Base-by-base conservation (phyloP, 2,113 vertebrate genomes). In the Pelobates fuscus region DNA sequence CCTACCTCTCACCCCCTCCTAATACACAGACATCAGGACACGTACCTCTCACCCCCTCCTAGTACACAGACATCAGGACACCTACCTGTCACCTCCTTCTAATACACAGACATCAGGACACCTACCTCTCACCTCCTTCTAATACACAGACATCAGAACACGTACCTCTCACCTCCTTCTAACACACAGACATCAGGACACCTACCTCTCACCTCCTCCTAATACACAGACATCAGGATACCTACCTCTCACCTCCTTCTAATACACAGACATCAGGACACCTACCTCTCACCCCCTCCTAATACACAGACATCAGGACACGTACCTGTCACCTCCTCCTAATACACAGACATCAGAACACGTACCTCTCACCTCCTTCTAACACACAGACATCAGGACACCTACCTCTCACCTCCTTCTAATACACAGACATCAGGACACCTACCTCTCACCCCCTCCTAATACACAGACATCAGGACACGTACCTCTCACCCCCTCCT, bases 11-110 rank as follows among this genome's bases (percentile, higher is more conserved):
- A 6, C 6, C 8, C 12, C 1, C 17, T 44, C 23, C 55, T 27
- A 25, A 25, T 21, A 70, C 24, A 27, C 25, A 66, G 61, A 65
- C n/a, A n/a, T n/a, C n/a, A n/a, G n/a, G n/a, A n/a, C n/a, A n/a
- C n/a, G n/a, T n/a, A n/a, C n/a, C n/a, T n/a, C n/a, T 10, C 17
- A 6, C 6, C 8, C 12, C 1, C 17, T 44, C 23, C 55, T 27
- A 25, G n/a, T 21, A 70, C 24, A 27, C 25, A 66, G 61, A 65
- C n/a, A n/a, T n/a, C n/a, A n/a, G n/a, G n/a, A n/a, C n/a, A n/a
- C n/a, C n/a, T n/a, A n/a, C n/a, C n/a, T n/a, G n/a, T 10, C 17
- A 6, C 6, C 8, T 8, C 1, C 17, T 44, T 20, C 55, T 27
- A 25, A 25, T 21, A 70, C 24, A 27, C 25, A 66, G 61, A 65